Conservation (phyloP, 2,113 vertebrate genomes). For the Oncorhynchus clarkii region DNA sequence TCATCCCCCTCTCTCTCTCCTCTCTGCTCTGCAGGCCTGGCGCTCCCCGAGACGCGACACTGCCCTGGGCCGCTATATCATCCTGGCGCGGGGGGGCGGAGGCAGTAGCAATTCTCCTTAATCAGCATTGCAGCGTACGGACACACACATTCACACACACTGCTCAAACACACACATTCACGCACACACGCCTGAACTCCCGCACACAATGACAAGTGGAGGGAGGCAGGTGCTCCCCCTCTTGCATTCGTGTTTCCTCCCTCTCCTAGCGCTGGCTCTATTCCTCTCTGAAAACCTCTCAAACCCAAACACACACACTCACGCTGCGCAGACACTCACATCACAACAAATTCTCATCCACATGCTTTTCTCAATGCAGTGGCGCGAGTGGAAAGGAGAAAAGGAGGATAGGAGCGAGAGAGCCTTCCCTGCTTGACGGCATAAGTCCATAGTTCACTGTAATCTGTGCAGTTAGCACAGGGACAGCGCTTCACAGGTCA, state of each 20-base stretch:
- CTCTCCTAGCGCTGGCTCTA: background rate
- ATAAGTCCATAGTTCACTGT: constrained; percentile 68
- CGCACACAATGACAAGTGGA: background rate
- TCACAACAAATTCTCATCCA: constrained; percentile 61
- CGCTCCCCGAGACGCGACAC: constrained; percentile 51
- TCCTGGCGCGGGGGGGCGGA: constrained; percentile 50
- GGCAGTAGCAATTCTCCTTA: constrained; percentile 55
- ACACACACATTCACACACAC: constrained; percentile 26
- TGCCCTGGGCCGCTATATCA: constrained; percentile 67
- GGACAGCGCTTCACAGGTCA: background rate
- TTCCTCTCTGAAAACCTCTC: constrained; percentile 32
- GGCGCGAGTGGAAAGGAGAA: constrained; percentile 48
- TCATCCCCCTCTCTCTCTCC: constrained; percentile 77
- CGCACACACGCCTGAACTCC: constrained; percentile 2
- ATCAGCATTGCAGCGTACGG: constrained; percentile 58
- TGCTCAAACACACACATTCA: constrained; percentile 12
- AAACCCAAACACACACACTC: constrained; percentile 31
- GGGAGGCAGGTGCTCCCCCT: constrained; percentile 1
- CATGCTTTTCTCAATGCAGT: constrained; percentile 71
- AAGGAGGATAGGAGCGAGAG: constrained; percentile 23
- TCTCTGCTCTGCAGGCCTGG: constrained; percentile 61
- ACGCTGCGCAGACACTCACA: constrained; percentile 13
- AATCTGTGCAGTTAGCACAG: background rate
- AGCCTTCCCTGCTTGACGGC: constrained; percentile 38
- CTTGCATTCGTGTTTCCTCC: background rate